These are phyloP conservation scores for Syngnathus scovelli DNA, from an alignment of 2,113 vertebrate species.

Conservation along the genomic window DNA sequence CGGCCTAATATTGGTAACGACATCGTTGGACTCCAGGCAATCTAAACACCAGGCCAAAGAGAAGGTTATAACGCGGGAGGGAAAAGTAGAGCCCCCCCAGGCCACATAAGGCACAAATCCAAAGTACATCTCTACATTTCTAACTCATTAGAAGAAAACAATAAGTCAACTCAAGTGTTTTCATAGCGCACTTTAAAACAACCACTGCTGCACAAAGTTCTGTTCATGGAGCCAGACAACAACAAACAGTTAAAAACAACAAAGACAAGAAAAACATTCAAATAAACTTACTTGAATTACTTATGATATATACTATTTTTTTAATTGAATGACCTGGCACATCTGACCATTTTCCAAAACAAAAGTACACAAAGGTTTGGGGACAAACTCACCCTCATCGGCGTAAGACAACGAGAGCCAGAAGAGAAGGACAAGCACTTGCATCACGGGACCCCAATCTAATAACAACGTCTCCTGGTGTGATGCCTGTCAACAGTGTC, in stretches of 20 bases:
- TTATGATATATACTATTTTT: background rate
- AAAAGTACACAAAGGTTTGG: background rate
- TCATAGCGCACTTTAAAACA: background rate
- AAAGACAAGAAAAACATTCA: no score
- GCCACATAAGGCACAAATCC: no score
- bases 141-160: no score
- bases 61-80: background rate
- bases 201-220: background rate
- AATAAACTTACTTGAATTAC: no score
- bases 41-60: background rate
- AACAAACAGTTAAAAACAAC: no score
- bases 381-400: background rate
- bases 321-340: background rate
- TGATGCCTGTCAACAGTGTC: background rate
- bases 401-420: background rate
- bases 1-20: accelerated
- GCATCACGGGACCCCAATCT: background rate
- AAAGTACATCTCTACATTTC: no score
- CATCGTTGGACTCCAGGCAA: background rate
- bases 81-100: background rate
- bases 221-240: no score
- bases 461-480: background rate
- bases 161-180: no score
- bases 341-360: background rate
- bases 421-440: background rate